Evolutionary conservation across 1,140 invertebrate genomes (phyloP).

Genomic region (Bombus terrestris): DNA sequence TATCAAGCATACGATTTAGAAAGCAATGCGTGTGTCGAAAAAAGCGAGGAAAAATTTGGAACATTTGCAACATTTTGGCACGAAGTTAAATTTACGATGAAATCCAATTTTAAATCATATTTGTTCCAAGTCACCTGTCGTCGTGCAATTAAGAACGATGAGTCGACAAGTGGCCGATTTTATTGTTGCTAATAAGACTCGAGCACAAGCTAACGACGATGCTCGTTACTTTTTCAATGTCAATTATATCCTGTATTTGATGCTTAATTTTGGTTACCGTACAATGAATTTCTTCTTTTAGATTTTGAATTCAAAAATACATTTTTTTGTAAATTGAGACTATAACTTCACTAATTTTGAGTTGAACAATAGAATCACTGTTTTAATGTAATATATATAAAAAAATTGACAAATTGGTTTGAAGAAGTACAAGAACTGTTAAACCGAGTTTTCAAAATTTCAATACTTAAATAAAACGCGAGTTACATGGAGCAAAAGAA

Average conservation of each 20-base stretch:
- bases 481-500: background rate
- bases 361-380: background rate
- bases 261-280: background rate
- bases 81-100: slow-evolving; percentile 32
- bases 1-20: background rate
- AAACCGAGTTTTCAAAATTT: background rate
- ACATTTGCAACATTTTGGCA: slow-evolving; percentile 44
- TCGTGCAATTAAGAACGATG: slow-evolving; percentile 44
- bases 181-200: slow-evolving; percentile 39
- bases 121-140: slow-evolving; percentile 44
- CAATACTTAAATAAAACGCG: slow-evolving; percentile 23
- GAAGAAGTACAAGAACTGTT: background rate
- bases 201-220: slow-evolving; percentile 15
- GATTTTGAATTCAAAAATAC: background rate
- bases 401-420: background rate
- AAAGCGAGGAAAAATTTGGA: background rate
- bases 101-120: slow-evolving; percentile 60
- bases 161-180: slow-evolving; percentile 30
- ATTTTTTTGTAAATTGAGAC: background rate
- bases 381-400: background rate
- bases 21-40: background rate
- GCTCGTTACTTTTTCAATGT: slow-evolving; percentile 7
- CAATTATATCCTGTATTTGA: slow-evolving; percentile 4
- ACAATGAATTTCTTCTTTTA: background rate
- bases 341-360: background rate